These are phyloP conservation scores for Masticophis lateralis DNA, from an alignment of 2,797 vertebrate species.

Conservation along the genomic window DNA sequence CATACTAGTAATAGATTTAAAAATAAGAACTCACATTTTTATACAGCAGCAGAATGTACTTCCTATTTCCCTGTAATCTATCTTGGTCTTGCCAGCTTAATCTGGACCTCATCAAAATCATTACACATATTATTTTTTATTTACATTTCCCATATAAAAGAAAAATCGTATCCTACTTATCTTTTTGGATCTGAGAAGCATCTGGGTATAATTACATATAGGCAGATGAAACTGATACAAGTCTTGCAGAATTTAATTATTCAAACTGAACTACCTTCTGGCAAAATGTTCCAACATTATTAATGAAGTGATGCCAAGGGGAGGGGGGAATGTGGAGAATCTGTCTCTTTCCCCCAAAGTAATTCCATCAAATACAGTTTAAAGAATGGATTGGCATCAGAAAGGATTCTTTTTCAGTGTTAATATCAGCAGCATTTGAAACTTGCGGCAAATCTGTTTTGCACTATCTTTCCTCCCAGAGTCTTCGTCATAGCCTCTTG, in stretches of 20 bases:
- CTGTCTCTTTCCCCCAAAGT: not conserved
- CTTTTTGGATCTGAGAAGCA: constrained; percentile 44
- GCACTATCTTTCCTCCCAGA: not conserved
- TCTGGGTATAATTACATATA: constrained; percentile 6
- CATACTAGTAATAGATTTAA: constrained; percentile 4
- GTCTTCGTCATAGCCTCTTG: not conserved
- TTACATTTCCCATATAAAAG: not conserved
- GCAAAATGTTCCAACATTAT: not conserved
- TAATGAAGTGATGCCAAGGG: not conserved
- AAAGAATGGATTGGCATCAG: not conserved
- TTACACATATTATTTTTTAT: constrained; percentile 35
- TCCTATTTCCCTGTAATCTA: constrained; percentile 33
- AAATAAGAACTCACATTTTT: constrained; percentile 40
- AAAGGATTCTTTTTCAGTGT: not conserved
- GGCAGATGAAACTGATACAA: not conserved
- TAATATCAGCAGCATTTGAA: not conserved
- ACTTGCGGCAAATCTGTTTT: not conserved
- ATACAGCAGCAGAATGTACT: constrained; percentile 29
- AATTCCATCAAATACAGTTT: not conserved
- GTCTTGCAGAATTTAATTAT: not conserved
- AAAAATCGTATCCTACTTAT: constrained; percentile 43
- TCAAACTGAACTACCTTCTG: not conserved
- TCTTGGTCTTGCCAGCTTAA: constrained; percentile 47
- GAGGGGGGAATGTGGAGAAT: not conserved
- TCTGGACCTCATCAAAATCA: constrained; percentile 52